phyloP scores from a whole-genome alignment of 2,113 vertebrate genomes.

The Macrotus californicus region DNA sequence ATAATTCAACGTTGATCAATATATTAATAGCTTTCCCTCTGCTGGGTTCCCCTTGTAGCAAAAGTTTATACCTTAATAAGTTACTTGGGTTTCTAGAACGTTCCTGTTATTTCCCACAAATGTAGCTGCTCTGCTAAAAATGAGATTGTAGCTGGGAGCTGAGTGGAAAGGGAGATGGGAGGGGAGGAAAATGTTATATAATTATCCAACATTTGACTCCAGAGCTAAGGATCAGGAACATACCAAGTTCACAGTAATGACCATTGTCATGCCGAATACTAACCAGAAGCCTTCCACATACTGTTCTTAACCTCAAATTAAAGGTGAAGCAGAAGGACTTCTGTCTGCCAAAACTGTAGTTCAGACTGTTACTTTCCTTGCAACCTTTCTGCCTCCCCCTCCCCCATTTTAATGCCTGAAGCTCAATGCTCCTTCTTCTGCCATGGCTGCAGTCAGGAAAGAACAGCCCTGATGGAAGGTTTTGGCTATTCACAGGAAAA shows the following conservation, averaged over 20 bases:
- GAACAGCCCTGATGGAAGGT: not conserved
- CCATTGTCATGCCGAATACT: constrained; percentile 66
- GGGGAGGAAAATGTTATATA: constrained; percentile 9
- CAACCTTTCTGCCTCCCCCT: not conserved
- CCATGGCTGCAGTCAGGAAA: not conserved
- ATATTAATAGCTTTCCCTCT: constrained; percentile 8
- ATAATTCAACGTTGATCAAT: not conserved
- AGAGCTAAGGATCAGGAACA: constrained; percentile 56
- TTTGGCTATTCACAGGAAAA: constrained; percentile 37
- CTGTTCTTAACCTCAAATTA: constrained; percentile 63
- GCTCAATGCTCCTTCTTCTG: not conserved
- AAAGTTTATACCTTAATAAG: not conserved
- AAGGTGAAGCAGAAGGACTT: constrained; percentile 73
- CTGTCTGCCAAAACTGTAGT: constrained; percentile 64
- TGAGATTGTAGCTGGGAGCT: not conserved
- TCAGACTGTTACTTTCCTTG: constrained; percentile 65
- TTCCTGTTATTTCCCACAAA: not conserved
- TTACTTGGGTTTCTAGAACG: constrained; percentile 4
- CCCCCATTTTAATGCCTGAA: not conserved
- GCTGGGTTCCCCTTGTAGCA: not conserved
- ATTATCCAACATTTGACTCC: constrained; percentile 37
- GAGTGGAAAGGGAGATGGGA: not conserved
- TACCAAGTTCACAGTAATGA: constrained; percentile 71
- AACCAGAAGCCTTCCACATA: constrained; percentile 73
- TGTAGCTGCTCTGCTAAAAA: constrained; percentile 4